Evolutionary conservation across 2,113 vertebrate species (phyloP).

Genomic region (Burhinus bistriatus): DNA sequence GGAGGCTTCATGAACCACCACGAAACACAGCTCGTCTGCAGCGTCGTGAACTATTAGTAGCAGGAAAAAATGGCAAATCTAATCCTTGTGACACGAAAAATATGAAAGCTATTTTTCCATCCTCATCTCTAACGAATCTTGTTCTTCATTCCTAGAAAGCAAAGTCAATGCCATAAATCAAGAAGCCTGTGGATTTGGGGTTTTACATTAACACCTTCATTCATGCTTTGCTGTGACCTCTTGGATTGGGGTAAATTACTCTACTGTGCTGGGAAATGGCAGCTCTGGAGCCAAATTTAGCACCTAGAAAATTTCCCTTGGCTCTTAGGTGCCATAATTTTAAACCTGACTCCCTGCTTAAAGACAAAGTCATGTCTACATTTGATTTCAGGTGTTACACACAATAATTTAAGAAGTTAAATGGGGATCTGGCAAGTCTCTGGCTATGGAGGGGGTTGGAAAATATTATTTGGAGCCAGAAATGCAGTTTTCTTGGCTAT

Average conservation of each 20-base stretch:
- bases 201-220: slow-evolving; percentile 56
- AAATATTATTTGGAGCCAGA: slow-evolving; percentile 41
- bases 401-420: slow-evolving; percentile 22
- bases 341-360: slow-evolving; percentile 24
- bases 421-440: neutral
- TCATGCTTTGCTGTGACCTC: slow-evolving; percentile 44
- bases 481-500: slow-evolving; percentile 8
- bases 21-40: neutral
- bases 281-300: slow-evolving; percentile 52
- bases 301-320: slow-evolving; percentile 57
- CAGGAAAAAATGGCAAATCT: neutral
- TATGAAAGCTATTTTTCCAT: neutral
- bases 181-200: slow-evolving; percentile 18
- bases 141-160: slow-evolving; percentile 17
- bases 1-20: neutral
- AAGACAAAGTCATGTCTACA: neutral
- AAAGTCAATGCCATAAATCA: slow-evolving; percentile 32
- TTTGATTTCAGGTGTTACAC: slow-evolving; percentile 41
- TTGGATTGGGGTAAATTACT: slow-evolving; percentile 25
- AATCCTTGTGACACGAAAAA: neutral
- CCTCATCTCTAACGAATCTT: neutral
- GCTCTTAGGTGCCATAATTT: slow-evolving; percentile 21
- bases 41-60: neutral
- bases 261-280: slow-evolving; percentile 60
- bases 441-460: neutral